Evolutionary conservation across 1,140 invertebrate genomes (phyloP).

Genomic region (Aporrectodea caliginosa): DNA sequence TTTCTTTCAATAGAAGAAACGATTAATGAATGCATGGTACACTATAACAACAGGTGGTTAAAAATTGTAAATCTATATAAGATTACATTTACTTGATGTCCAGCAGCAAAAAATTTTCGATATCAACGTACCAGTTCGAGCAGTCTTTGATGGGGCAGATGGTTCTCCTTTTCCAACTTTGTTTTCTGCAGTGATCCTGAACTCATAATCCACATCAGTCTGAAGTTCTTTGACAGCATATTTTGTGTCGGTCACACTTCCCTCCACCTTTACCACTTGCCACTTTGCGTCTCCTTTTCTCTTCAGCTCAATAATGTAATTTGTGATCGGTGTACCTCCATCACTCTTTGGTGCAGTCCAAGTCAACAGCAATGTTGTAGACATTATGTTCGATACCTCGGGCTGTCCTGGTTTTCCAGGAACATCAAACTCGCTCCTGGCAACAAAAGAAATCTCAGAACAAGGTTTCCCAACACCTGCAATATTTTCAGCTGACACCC

Average conservation of each 20-base stretch:
- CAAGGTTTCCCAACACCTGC: conserved; percentile 89
- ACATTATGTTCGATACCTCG: background rate
- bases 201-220: conserved; percentile 91
- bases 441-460: conserved; percentile 61
- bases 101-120: background rate
- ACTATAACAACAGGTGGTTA: too few species aligned
- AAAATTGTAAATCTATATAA: too few species aligned
- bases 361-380: conserved; percentile 58
- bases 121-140: conserved; percentile 63
- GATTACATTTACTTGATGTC: too few species aligned
- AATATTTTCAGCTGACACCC: conserved; percentile 81
- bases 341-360: conserved; percentile 87
- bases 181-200: conserved; percentile 86
- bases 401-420: background rate
- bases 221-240: conserved; percentile 74
- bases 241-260: conserved; percentile 64
- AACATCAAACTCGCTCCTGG: conserved; percentile 31
- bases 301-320: conserved; percentile 76
- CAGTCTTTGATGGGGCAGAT: conserved; percentile 58
- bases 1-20: too few species aligned
- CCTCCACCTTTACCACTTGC: conserved; percentile 2
- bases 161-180: conserved; percentile 82
- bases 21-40: too few species aligned
- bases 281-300: conserved; percentile 23
- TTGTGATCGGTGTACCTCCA: conserved; percentile 91